phyloP scores from a whole-genome alignment of 2,888 invertebrate species.

The Rhagonycha fulva region DNA sequence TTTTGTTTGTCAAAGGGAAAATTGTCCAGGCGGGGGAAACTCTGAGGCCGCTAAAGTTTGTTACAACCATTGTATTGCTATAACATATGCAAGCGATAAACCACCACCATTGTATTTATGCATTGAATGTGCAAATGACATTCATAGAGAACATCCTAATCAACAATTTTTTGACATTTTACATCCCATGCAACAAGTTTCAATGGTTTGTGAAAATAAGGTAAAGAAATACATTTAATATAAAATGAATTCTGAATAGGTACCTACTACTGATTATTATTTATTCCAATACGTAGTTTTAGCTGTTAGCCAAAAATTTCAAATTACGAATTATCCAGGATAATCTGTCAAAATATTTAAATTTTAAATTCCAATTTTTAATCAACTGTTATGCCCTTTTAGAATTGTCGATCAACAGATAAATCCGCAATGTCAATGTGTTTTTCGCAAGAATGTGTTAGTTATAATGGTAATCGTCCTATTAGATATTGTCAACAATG shows the following conservation, averaged over 20 bases:
- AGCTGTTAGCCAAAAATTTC: too few species aligned
- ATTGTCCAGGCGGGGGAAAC: conserved; percentile 85
- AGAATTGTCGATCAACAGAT: conserved; percentile 91
- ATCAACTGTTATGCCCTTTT: conserved; percentile 38
- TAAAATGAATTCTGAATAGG: neutral
- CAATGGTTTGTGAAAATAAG: conserved; percentile 95
- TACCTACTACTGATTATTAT: too few species aligned
- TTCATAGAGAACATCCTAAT: conserved; percentile 84
- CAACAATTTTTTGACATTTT: conserved; percentile 85
- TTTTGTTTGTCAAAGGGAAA: conserved; percentile 88
- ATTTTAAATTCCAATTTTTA: neutral
- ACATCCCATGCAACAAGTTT: conserved; percentile 93
- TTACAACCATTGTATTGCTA: conserved; percentile 90
- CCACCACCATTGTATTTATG: conserved; percentile 96
- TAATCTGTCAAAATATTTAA: neutral
- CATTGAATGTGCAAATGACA: conserved; percentile 93
- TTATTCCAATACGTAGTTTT: too few species aligned
- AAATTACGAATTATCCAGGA: neutral
- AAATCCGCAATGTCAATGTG: conserved; percentile 95
- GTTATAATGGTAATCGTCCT: conserved; percentile 94
- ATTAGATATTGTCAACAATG: conserved; percentile 92
- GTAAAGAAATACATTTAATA: conserved; percentile 49
- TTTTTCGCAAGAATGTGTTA: conserved; percentile 95
- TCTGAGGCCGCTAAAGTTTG: conserved; percentile 93
- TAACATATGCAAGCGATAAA: conserved; percentile 81